Percentiles rank a stretch among this genome's conserved stretches.
phyloP scores from a whole-genome alignment of 2,888 invertebrate genomes.

The Gibbula magus region DNA sequence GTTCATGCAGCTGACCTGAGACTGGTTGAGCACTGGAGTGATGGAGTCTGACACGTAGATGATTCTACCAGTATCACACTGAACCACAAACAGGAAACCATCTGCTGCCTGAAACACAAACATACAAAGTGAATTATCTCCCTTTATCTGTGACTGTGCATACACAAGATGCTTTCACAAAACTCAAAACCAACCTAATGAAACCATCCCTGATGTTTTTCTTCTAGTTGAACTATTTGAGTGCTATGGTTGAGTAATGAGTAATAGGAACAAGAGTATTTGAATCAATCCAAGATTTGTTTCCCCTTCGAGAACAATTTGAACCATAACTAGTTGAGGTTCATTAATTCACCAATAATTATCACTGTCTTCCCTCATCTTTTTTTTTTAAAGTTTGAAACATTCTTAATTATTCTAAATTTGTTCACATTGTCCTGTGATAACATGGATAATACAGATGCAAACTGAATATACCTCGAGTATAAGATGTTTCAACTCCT shows the following conservation, averaged over 20 bases:
- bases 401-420: too few relatives aligned
- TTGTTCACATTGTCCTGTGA: too few relatives aligned
- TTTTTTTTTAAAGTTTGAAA: background rate
- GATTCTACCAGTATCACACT: conserved; percentile 96
- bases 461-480: conserved; percentile 80
- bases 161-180: too few relatives aligned
- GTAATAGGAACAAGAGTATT: too few relatives aligned
- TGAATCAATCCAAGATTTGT: background rate
- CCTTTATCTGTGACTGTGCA: too few relatives aligned
- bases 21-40: conserved; percentile 96
- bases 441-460: too few relatives aligned
- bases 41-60: conserved; percentile 99
- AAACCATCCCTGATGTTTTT: too few relatives aligned
- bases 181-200: too few relatives aligned
- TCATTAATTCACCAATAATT: background rate
- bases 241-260: too few relatives aligned
- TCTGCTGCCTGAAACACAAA: conserved; percentile 86
- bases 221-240: background rate
- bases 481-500: conserved; percentile 98
- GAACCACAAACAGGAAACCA: conserved; percentile 96
- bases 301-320: background rate
- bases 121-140: background rate
- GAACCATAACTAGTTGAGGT: background rate
- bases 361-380: background rate
- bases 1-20: conserved; percentile 82